These are phyloP conservation scores for Yponomeuta evonymella DNA, from an alignment of 2,888 invertebrate genomes.

Conservation along the genomic window DNA sequence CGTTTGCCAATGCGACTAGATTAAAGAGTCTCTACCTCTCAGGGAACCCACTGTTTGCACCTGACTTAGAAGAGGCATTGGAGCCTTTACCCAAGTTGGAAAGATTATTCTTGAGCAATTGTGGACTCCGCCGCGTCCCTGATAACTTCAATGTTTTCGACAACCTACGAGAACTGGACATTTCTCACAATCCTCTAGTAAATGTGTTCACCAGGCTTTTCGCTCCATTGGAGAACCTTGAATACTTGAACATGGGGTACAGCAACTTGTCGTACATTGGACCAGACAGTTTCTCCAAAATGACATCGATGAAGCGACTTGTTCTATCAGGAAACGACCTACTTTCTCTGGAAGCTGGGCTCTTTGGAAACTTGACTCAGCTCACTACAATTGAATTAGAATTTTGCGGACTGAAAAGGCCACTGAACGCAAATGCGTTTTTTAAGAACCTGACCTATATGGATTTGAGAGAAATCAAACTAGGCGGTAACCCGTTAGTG, in stretches of 20 bases:
- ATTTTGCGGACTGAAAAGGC: constrained; percentile 79
- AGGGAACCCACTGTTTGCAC: constrained; percentile 81
- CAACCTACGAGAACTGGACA: constrained; percentile 80
- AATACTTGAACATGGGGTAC: constrained; percentile 84
- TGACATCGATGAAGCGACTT: constrained; percentile 80
- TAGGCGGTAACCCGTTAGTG: constrained; percentile 80
- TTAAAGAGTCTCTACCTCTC: constrained; percentile 79
- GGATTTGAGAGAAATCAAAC: constrained; percentile 79
- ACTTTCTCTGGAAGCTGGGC: constrained; percentile 79
- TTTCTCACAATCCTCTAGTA: constrained; percentile 81
- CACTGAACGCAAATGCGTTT: constrained; percentile 80
- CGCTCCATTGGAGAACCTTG: constrained; percentile 79
- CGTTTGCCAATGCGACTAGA: constrained; percentile 81
- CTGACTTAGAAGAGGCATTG: constrained; percentile 80
- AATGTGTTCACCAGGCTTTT: constrained; percentile 80
- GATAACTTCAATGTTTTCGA: constrained; percentile 80
- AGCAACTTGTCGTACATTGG: constrained; percentile 80
- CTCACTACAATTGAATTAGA: constrained; percentile 81
- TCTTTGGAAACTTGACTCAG: constrained; percentile 81
- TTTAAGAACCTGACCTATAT: constrained; percentile 79
- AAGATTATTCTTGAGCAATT: constrained; percentile 80
- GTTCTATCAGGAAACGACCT: constrained; percentile 82
- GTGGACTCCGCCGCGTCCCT: constrained; percentile 78
- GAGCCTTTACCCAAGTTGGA: constrained; percentile 80
- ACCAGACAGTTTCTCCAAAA: constrained; percentile 80